Conservation (phyloP, 2,113 vertebrate genomes). For the Todiramphus chloris region DNA sequence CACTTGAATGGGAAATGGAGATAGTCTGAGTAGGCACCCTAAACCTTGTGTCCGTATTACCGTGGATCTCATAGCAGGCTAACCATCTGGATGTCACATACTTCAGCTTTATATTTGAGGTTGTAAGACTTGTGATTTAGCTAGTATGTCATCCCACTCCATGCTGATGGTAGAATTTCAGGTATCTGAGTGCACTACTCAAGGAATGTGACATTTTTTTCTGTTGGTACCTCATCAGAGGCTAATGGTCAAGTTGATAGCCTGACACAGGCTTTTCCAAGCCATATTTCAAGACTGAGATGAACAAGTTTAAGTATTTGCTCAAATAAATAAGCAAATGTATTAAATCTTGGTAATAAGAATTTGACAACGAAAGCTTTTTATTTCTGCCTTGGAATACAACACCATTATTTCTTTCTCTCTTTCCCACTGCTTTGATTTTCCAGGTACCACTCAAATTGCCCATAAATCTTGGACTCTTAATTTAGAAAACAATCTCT, state of each 20-base stretch:
- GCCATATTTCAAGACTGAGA: not conserved
- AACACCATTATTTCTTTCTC: not conserved
- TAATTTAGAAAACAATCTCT: slow-evolving; percentile 45
- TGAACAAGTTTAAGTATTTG: not conserved
- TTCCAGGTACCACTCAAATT: slow-evolving; percentile 44
- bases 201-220: not conserved
- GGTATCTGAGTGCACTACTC: not conserved
- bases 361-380: slow-evolving; percentile 26
- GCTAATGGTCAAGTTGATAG: not conserved
- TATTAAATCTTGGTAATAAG: slow-evolving; percentile 8
- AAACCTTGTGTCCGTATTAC: not conserved
- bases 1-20: not conserved
- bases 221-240: not conserved
- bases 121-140: not conserved
- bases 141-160: not conserved
- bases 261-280: not conserved
- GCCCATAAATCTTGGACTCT: slow-evolving; percentile 16
- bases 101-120: not conserved
- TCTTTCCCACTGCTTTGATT: not conserved
- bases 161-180: not conserved
- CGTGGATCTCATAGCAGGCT: not conserved
- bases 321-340: slow-evolving; percentile 24
- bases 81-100: not conserved
- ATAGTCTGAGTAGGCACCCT: not conserved
- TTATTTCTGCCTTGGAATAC: slow-evolving; percentile 30